These are phyloP conservation scores for Otolemur crassicaudatus DNA, from an alignment of 2,797 vertebrate species.

Conservation along the genomic window DNA sequence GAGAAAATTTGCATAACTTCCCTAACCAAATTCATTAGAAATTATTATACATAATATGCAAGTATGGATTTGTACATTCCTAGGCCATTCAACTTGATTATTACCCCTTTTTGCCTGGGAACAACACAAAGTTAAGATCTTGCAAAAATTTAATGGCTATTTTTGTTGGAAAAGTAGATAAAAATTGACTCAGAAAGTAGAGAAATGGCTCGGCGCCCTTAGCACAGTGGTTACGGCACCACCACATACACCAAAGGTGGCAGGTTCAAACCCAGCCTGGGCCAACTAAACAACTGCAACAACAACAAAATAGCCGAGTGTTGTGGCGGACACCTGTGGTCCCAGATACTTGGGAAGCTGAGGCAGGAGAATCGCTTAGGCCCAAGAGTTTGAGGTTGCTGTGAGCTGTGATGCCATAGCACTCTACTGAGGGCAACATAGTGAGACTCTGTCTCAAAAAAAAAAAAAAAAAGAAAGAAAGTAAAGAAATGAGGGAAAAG, in stretches of 20 bases:
- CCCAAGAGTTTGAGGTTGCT: too few species aligned
- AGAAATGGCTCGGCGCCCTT: background rate
- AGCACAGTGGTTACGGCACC: too few species aligned
- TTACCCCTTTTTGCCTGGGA: background rate
- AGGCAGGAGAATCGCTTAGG: too few species aligned
- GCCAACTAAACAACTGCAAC: too few species aligned
- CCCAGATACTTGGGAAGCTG: too few species aligned
- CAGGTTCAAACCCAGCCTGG: too few species aligned
- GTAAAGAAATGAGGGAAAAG: background rate
- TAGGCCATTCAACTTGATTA: background rate
- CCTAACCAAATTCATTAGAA: background rate
- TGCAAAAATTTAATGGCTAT: background rate
- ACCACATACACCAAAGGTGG: too few species aligned
- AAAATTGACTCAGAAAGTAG: background rate
- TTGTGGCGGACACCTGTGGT: too few species aligned
- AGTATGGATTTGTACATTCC: background rate
- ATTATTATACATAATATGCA: background rate
- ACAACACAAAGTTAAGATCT: background rate
- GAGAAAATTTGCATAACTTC: background rate
- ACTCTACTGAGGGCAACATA: too few species aligned
- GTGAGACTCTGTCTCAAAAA: too few species aligned
- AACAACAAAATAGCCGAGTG: too few species aligned
- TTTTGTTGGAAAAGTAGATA: background rate
- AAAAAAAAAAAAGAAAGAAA: background rate
- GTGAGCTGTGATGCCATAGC: too few species aligned